Conservation (phyloP, 2,888 invertebrate genomes). For the Heliconius sara region DNA sequence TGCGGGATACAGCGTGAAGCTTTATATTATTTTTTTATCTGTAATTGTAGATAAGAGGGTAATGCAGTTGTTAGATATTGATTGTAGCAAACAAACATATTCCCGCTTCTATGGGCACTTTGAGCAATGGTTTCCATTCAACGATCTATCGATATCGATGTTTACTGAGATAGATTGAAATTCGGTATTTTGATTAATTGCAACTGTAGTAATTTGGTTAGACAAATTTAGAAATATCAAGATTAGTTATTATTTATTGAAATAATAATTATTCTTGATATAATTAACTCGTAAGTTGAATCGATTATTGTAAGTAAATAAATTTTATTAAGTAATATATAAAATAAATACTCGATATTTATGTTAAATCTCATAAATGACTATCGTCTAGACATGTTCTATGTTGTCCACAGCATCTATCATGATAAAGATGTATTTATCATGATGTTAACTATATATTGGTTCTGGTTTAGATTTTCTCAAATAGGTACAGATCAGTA, state of each 20-base stretch:
- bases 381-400: slow-evolving; percentile 4
- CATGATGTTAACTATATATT: not conserved
- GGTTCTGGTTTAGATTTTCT: not conserved
- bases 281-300: too few species aligned
- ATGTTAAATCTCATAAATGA: not conserved
- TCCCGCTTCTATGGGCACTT: not conserved
- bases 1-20: too few species aligned
- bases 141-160: not conserved
- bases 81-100: not conserved
- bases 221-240: too few species aligned
- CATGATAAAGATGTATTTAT: not conserved
- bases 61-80: not conserved
- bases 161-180: not conserved
- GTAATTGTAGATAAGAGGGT: not conserved
- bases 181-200: not conserved
- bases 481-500: not conserved
- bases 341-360: not conserved
- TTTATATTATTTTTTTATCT: too few species aligned
- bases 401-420: not conserved
- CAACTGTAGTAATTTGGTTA: too few species aligned
- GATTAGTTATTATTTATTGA: too few species aligned
- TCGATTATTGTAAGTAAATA: too few species aligned
- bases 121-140: not conserved
- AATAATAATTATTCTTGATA: too few species aligned
- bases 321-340: not conserved